Evolutionary conservation across 1,140 invertebrate species (phyloP).

Genomic region (Chionoecetes opilio): DNA sequence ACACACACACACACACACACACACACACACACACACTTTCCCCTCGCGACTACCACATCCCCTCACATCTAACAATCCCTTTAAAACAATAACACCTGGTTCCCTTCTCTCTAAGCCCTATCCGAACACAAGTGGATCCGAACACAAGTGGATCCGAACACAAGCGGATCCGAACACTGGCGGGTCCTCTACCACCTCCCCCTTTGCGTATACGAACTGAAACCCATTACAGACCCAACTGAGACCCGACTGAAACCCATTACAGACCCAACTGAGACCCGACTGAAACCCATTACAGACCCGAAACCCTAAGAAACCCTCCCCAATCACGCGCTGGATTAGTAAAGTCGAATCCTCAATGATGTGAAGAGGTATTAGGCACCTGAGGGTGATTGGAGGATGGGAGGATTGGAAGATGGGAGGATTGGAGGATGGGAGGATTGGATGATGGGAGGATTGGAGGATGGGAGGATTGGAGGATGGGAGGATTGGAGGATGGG

Average conservation of each 20-base stretch:
- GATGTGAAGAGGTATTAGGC: background rate
- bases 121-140: background rate
- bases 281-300: background rate
- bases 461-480: too few species aligned
- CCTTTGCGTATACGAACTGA: too few species aligned
- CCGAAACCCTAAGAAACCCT: background rate
- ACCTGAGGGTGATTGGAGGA: background rate
- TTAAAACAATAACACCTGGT: slow-evolving; percentile 10
- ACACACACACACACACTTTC: slow-evolving; percentile 13
- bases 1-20: background rate
- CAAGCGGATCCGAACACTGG: too few species aligned
- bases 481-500: too few species aligned
- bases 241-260: background rate
- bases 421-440: background rate
- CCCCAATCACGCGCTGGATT: background rate
- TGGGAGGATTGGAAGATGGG: background rate
- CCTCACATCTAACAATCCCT: slow-evolving; percentile 11
- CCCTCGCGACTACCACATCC: slow-evolving; percentile 12
- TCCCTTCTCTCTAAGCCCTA: background rate
- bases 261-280: background rate
- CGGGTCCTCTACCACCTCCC: background rate
- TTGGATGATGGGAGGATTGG: too few species aligned
- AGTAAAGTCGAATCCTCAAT: background rate
- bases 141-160: too few species aligned
- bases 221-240: too few species aligned